Evolutionary conservation across 2,113 vertebrate species (phyloP).

Genomic region (Apaloderma vittatum): DNA sequence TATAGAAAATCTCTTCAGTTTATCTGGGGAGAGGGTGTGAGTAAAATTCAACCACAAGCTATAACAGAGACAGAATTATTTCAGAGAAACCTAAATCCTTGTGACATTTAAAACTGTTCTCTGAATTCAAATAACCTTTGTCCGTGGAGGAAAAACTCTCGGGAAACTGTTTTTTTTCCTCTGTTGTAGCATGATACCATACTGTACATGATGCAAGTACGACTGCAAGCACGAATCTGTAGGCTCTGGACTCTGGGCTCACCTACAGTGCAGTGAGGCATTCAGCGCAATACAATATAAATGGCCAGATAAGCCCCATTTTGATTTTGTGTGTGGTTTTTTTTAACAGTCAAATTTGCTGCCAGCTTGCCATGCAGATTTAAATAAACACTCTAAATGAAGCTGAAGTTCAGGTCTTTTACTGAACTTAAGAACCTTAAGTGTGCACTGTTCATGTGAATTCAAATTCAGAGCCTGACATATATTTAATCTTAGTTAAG

Average conservation of each 20-base stretch:
- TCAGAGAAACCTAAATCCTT: neutral
- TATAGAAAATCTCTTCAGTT: neutral
- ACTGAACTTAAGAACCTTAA: constrained; percentile 5
- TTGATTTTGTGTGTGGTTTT: neutral
- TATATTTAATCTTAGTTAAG: neutral
- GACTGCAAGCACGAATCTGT: accelerated
- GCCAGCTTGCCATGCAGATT: neutral
- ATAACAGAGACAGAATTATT: neutral
- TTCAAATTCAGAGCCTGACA: neutral
- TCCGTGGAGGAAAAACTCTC: neutral
- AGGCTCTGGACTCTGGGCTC: neutral
- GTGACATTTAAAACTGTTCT: neutral
- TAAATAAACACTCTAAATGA: neutral
- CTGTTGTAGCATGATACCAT: neutral
- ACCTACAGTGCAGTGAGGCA: neutral
- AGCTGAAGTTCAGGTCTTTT: neutral
- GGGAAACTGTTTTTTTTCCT: neutral
- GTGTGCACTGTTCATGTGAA: neutral
- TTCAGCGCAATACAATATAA: neutral
- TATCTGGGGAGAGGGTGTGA: neutral
- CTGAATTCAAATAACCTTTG: neutral
- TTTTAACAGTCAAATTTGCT: neutral
- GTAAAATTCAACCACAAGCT: neutral
- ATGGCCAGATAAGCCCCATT: neutral
- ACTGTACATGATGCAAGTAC: neutral